Base-by-base conservation (phyloP, 2,797 vertebrate species). In the Muraenolepis orangiensis region DNA sequence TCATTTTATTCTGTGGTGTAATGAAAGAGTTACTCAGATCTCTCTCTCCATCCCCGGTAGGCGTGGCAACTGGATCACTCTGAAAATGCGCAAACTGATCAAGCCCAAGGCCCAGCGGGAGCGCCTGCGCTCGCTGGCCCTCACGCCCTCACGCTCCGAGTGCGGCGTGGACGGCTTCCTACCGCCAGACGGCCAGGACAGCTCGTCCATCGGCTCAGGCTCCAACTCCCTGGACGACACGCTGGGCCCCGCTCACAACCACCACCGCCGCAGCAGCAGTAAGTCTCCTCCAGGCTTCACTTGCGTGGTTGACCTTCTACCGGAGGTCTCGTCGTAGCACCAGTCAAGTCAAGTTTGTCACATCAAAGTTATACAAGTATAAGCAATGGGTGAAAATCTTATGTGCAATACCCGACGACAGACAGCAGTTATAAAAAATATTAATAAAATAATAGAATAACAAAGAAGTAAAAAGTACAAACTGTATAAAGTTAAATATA, bases 11-110 rank as follows among this genome's bases (percentile, higher is more conserved):
- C 40, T 34, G 40, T 16, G 40, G 40, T 4, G 40, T 38, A 4
- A 14, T 14, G 1, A 14, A 16, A 42, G 20, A n/a, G 51, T 7
- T 23, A 23, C 42, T 38, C 6, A 38, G 6, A 57, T 4, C 4
- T 20, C 28, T 26, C 51, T 34, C 0, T 71, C 11, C 26, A 64
- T 42, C 7, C 51, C 14, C 40, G 57, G 76, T 83, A 99, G 98
- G 84, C 96, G 97, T 77, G 97, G 96, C 69, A 99, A 99, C 93
- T 99, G 98, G 98, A 99, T 99, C 92, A 94, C 98, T 23, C 88
- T 97, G 86, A 98, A 98, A 92, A 98, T 99, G 98, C 97, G 86
- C 89, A 99, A 99, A 88, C 86, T 99, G 86, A 99, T 99, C 85
- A 99, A 98, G 84, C 96, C 97, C 0, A 98, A 97, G 91, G 96